A percentile compares a stretch with the other conserved stretches of the same genome.
Conservation (phyloP, 2,113 vertebrate genomes). For the Coptodon bakossiorum region DNA sequence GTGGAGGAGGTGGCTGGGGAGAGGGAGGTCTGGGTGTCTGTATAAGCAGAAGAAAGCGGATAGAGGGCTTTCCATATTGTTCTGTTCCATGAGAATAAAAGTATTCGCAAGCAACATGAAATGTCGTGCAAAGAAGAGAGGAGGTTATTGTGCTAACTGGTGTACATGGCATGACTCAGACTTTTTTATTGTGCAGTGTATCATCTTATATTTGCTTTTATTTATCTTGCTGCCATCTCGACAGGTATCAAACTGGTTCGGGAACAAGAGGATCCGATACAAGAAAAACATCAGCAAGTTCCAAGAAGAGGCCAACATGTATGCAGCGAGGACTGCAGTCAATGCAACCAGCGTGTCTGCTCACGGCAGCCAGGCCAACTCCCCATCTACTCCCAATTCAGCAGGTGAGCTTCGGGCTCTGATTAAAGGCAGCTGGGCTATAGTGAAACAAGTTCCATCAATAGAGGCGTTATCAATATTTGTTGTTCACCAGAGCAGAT, state of each 20-base stretch:
- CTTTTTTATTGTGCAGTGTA: background rate
- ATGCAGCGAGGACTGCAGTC: constrained; percentile 96
- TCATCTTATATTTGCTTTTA: background rate
- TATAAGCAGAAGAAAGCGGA: background rate
- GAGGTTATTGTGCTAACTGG: background rate
- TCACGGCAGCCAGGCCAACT: constrained; percentile 98
- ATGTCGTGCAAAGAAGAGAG: background rate
- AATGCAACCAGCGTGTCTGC: constrained; percentile 94
- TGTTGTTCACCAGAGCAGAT: background rate
- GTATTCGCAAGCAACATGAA: background rate
- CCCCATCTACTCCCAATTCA: constrained; percentile 96
- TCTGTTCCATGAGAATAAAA: background rate
- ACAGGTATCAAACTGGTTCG: constrained; percentile 99
- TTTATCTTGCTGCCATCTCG: background rate
- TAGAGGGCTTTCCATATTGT: background rate
- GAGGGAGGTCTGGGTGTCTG: background rate
- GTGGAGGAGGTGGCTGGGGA: background rate
- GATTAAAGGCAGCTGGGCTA: background rate
- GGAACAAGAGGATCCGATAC: constrained; percentile 99
- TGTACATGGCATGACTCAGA: background rate
- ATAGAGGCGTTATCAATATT: background rate
- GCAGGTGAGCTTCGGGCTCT: constrained; percentile 79
- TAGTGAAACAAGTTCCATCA: background rate
- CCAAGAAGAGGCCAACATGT: constrained; percentile 99
- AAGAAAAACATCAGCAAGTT: constrained; percentile 99